Percentiles rank a stretch among this genome's conserved stretches.
phyloP scores from a whole-genome alignment of 2,113 vertebrate genomes.

The Protobothrops mucrosquamatus region DNA sequence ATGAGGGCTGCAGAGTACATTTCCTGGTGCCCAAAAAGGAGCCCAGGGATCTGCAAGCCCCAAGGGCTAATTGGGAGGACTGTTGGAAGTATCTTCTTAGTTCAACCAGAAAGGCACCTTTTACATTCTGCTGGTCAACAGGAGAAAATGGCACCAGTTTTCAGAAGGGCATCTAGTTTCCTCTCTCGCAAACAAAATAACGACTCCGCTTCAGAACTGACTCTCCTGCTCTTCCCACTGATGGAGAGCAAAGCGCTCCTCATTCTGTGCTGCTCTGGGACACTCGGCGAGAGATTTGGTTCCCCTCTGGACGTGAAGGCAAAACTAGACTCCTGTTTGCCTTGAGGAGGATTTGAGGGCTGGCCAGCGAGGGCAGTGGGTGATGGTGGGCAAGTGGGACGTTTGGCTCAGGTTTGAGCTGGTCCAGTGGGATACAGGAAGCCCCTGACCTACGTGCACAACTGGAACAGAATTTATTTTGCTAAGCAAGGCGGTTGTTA shows the following conservation, averaged over 20 bases:
- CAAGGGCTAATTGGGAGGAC: neutral
- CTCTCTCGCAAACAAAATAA: neutral
- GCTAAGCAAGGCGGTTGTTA: no score
- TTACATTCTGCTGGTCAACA: neutral
- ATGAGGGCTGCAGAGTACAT: neutral
- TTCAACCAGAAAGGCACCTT: neutral
- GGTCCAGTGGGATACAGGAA: no score
- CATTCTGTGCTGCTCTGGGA: no score
- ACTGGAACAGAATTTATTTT: no score
- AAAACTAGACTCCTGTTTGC: neutral
- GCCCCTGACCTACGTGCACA: no score
- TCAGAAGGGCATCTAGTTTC: neutral
- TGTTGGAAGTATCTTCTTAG: neutral
- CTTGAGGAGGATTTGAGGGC: neutral
- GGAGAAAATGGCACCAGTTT: neutral
- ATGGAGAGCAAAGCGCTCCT: neutral
- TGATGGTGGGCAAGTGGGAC: no score
- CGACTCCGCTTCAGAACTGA: neutral
- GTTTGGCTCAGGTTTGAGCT: no score
- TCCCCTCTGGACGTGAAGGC: no score
- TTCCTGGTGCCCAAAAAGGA: conserved; percentile 30
- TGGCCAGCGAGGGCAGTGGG: no score
- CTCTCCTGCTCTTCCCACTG: neutral
- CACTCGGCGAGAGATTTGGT: no score
- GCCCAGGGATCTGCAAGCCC: neutral